These are phyloP conservation scores for Dryoscopus gambensis DNA, from an alignment of 2,113 vertebrate species.

Conservation along the genomic window DNA sequence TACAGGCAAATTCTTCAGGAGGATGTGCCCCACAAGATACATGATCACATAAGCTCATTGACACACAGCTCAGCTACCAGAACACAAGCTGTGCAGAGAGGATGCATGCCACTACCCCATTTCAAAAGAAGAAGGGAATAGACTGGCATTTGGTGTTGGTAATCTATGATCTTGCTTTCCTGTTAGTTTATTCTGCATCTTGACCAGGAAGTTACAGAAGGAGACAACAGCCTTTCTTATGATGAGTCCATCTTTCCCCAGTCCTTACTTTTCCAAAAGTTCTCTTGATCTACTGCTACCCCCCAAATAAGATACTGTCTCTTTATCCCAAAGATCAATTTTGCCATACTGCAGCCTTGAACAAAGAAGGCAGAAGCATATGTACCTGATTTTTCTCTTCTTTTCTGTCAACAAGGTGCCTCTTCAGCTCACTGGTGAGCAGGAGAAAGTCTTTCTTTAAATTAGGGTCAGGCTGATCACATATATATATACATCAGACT, in stretches of 20 bases:
- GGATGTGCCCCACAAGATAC: background rate
- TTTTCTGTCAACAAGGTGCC: background rate
- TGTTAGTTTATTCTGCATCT: background rate
- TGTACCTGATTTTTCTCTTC: accelerated
- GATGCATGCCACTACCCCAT: accelerated
- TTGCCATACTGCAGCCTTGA: background rate
- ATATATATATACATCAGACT: background rate
- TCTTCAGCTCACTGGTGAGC: background rate
- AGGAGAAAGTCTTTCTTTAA: background rate
- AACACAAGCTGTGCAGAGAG: background rate
- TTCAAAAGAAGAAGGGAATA: background rate
- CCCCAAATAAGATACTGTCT: background rate
- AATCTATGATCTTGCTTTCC: background rate
- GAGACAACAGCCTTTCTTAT: background rate
- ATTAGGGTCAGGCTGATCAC: background rate
- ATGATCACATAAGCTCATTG: background rate
- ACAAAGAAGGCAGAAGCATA: background rate
- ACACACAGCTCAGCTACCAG: background rate
- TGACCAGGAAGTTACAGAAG: background rate
- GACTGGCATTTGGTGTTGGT: background rate
- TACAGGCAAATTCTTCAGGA: background rate
- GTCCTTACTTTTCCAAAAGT: background rate
- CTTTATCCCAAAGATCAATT: background rate
- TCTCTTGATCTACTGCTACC: background rate
- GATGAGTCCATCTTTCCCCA: background rate